Percentiles rank a stretch among this genome's conserved stretches.
These are phyloP conservation scores for Anser cygnoides DNA, from an alignment of 2,113 vertebrate species.

Conservation along the genomic window DNA sequence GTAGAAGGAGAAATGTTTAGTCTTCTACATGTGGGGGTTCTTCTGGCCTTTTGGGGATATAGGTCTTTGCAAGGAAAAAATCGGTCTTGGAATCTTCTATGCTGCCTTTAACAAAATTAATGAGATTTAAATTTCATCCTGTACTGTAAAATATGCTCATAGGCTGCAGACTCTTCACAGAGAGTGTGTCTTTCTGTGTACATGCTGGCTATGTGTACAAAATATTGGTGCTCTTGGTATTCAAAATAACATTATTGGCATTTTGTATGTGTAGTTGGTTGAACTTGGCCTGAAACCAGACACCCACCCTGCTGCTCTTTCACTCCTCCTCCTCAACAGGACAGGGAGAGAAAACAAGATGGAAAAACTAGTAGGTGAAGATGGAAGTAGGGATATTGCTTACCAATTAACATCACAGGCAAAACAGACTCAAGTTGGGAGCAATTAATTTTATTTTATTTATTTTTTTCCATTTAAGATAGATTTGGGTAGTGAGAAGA, in stretches of 20 bases:
- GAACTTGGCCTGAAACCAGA: background rate
- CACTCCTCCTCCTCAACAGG: background rate
- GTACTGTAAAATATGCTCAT: background rate
- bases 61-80: background rate
- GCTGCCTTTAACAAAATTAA: background rate
- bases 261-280: background rate
- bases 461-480: accelerated
- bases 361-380: background rate
- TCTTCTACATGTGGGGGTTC: background rate
- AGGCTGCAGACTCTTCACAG: background rate
- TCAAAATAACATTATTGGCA: background rate
- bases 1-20: background rate
- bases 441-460: background rate
- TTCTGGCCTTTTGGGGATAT: background rate
- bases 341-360: background rate
- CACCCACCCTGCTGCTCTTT: background rate
- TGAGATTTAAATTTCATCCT: background rate
- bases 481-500: background rate
- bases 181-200: background rate
- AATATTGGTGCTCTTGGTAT: background rate
- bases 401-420: background rate
- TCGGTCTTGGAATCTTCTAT: background rate
- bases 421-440: background rate
- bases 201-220: background rate
- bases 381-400: background rate